Conservation (phyloP, 2,113 vertebrate species). For the Etheostoma spectabile region DNA sequence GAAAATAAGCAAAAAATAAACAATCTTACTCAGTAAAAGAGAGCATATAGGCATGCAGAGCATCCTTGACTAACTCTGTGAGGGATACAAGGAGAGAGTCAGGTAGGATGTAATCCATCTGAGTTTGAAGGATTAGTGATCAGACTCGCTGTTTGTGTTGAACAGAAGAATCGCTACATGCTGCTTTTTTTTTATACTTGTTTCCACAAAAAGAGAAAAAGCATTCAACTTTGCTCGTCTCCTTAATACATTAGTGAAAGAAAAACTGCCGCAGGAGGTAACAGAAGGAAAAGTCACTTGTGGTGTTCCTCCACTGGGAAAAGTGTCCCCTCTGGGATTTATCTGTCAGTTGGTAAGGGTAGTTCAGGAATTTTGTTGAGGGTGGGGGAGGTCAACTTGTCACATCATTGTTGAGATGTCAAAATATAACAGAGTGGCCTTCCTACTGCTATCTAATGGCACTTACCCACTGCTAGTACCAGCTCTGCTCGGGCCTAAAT, state of each 20-base stretch:
- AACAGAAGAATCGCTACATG: conserved; percentile 1
- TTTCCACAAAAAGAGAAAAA: conserved; percentile 5
- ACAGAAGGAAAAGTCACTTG: conserved; percentile 30
- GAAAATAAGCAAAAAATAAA: conserved; percentile 37
- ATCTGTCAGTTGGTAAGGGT: conserved; percentile 6
- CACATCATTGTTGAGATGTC: conserved; percentile 26
- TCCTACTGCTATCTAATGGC: background rate
- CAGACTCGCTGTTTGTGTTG: conserved; percentile 35
- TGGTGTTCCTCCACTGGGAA: conserved; percentile 31
- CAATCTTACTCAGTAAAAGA: conserved; percentile 21
- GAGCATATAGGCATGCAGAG: conserved; percentile 8
- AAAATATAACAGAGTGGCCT: conserved; percentile 35
- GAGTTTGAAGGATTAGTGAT: conserved; percentile 52
- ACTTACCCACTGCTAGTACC: too few species aligned
- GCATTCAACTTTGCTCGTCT: conserved; percentile 9
- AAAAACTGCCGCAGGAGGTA: conserved; percentile 9
- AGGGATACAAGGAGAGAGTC: conserved; percentile 33
- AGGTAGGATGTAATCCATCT: conserved; percentile 53
- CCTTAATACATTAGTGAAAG: conserved; percentile 1
- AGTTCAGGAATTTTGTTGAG: conserved; percentile 17
- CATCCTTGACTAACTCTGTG: conserved; percentile 36
- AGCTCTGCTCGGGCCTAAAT: too few species aligned
- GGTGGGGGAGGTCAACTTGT: conserved; percentile 11
- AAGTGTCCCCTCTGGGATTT: conserved; percentile 17
- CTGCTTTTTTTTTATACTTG: conserved; percentile 29